phyloP scores from a whole-genome alignment of 1,140 invertebrate genomes.

The Ceratosolen fusciceps region DNA sequence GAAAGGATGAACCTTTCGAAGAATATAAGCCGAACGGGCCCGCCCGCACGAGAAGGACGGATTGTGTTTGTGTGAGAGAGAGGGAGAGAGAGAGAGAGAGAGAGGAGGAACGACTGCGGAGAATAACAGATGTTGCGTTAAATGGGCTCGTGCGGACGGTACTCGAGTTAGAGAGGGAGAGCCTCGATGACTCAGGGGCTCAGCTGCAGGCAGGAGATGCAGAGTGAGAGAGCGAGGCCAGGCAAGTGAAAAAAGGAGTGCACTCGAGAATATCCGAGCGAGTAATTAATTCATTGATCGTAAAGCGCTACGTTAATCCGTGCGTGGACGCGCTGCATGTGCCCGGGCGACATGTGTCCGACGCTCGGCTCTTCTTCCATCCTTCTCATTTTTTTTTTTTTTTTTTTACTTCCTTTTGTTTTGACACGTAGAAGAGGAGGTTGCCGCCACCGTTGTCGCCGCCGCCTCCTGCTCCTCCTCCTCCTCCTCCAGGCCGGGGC shows the following conservation, averaged over 20 bases:
- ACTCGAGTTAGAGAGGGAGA: too few relatives aligned
- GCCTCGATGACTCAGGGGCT: constrained; percentile 49
- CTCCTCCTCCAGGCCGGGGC: neutral
- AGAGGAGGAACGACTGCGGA: neutral
- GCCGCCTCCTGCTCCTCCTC: too few relatives aligned
- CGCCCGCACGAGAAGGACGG: neutral
- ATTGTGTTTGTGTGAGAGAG: constrained; percentile 6
- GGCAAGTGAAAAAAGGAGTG: constrained; percentile 41
- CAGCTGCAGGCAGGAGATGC: constrained; percentile 42
- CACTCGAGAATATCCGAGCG: constrained; percentile 40
- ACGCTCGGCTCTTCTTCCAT: neutral
- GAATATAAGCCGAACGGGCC: neutral
- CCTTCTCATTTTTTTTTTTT: neutral
- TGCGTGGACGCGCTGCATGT: neutral
- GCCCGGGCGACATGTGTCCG: constrained; percentile 30
- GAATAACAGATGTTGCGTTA: constrained; percentile 51
- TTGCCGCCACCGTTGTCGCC: too few relatives aligned
- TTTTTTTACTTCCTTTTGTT: neutral
- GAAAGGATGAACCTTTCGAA: neutral
- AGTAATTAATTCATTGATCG: constrained; percentile 50
- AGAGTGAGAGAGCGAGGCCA: neutral
- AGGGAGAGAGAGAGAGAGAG: neutral
- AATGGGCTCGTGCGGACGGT: constrained; percentile 41
- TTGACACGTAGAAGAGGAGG: too few relatives aligned
- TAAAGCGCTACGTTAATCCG: constrained; percentile 38